Base-by-base conservation (phyloP, 2,797 vertebrate species). In the Pagetopsis macropterus region DNA sequence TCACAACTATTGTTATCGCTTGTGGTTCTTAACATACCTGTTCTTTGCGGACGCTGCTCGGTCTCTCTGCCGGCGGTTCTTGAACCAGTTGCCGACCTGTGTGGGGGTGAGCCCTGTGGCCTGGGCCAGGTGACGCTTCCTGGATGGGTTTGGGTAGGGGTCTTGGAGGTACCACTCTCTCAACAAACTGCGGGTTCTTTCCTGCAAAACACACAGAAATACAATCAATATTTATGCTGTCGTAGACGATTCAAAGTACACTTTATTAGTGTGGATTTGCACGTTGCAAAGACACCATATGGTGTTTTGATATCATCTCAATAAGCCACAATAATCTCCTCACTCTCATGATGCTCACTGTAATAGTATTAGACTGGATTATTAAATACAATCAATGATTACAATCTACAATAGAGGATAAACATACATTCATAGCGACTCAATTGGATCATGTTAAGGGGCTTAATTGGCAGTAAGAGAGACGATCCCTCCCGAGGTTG, bases 71-170 rank as follows among this genome's bases (percentile, higher is more conserved):
- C 95, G 92, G 5, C 95, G 94, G 83, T 96, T 96, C 84, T 96
- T 96, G 89, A 96, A 96, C 95, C 95, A 96, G 93, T 96, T 96
- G 33, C 95, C 95, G 10, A 96, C 95, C 88, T 96, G 95, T 0
- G 93, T 95, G 23, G 95, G 94, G 0, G 95, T 96, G 83, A 96
- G 95, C 2, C 95, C 95, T 0, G 95, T 96, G 58, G 94, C 95
- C 89, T 96, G 95, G 56, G 95, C 95, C 84, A 96, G 68, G 75
- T 96, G 94, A 0, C 94, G 90, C 62, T 96, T 96, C 56, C 94
- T 90, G 77, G 95, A 95, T 1, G 95, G 95, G 91, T 96, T 96
- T 3, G 95, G 95, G 76, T 96, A 96, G 0, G 95, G 95, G 64
- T 96, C 95, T 50, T 96, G 95, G 27, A 96, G 93, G 79, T 96